Conservation (phyloP, 2,888 invertebrate genomes). For the Acholoe squamosa region DNA sequence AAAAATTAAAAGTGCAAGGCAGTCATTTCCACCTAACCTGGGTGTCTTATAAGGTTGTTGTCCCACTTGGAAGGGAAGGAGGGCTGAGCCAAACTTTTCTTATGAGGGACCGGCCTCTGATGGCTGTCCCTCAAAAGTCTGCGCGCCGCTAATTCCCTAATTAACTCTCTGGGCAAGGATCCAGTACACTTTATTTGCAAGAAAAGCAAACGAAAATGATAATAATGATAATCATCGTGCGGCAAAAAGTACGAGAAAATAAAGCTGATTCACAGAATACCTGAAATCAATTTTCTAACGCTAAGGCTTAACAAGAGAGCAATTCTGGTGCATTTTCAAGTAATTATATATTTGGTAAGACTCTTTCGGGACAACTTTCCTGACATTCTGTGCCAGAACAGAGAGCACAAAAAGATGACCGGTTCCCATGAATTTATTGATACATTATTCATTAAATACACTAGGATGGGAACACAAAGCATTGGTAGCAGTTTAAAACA, state of each 20-base stretch:
- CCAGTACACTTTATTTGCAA: conserved; percentile 2
- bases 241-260: background rate
- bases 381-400: background rate
- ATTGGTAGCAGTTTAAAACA: too few species aligned
- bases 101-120: background rate
- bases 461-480: too few species aligned
- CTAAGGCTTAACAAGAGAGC: background rate
- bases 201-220: conserved; percentile 35
- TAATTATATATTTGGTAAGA: background rate
- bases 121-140: conserved; percentile 36
- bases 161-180: conserved; percentile 39
- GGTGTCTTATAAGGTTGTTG: conserved; percentile 13
- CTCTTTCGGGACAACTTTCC: background rate
- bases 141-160: conserved; percentile 52
- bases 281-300: too few species aligned
- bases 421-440: background rate
- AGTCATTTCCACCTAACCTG: conserved; percentile 18
- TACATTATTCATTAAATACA: background rate
- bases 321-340: background rate
- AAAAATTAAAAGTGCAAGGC: background rate
- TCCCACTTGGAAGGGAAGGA: conserved; percentile 54
- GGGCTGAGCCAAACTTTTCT: conserved; percentile 51
- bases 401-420: conserved; percentile 15
- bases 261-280: background rate
- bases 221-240: background rate